Base-by-base conservation (phyloP, 2,113 vertebrate genomes). In the Heterotis niloticus region DNA sequence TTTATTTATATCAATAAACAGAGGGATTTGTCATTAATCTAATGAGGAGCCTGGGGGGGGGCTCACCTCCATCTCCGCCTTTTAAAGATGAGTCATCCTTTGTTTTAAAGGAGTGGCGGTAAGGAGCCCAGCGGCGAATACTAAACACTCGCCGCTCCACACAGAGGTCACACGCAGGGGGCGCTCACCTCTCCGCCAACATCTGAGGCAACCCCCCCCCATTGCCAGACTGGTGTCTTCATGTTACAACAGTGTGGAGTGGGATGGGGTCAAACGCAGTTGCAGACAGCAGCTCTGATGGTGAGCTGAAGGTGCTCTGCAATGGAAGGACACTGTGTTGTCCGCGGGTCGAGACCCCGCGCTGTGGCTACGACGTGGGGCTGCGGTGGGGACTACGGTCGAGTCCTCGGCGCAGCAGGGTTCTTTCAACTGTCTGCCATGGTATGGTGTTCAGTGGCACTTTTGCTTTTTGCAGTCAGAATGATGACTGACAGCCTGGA, bases 1-100 rank as follows among this genome's bases (percentile, higher is more conserved):
- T 90, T 91, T 86, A 84, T 89, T 89, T 88, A 85, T 88, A 86
- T 88, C 84, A 87, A 88, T 88, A 88, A 90, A 90, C 85, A 89
- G 85, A 80, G 82, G 81, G 84, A 89, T 89, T 85, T 87, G 86
- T 90, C 85, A 89, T 89, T 87, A 85, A 90, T 90, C 87, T 89
- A 82, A 83, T 70, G 81, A 82, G 80, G 85, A 78, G 57, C 64
- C 34, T 2, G 75, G 51, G 78, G 17, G 83, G 84, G 86, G 86
- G 80, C 82, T 84, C 81, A 87, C 82, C 85, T 84, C 81, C 44
- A 57, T 85, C 83, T 75, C 85, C 78, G 83, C 84, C 84, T 74
- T 75, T 83, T 83, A 77, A 60, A 84, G 83, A 89, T 91, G 88
- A 91, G 84, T 92, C 89, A 92, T 86, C 83, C 62, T 70, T 84